Evolutionary conservation across 1,140 invertebrate genomes (phyloP), one percentile per base, ranked within the genome.

Genomic region (Diachasmimorpha longicaudata): DNA sequence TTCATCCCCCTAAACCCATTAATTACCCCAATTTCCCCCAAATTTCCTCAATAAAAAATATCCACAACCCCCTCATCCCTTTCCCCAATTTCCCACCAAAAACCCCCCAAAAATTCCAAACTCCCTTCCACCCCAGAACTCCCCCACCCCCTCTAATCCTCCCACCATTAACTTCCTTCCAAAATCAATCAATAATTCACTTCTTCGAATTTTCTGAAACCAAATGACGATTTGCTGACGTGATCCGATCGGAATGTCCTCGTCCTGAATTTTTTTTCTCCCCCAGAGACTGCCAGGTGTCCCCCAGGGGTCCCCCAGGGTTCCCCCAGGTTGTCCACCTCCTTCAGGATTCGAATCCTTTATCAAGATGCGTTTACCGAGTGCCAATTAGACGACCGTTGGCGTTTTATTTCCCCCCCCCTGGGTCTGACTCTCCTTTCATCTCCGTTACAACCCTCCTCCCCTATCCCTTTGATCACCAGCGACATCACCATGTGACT

Each of bases 321-420:
- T 81, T 73, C 75, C 73, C 46, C 58, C 44, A 37, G 72, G 46
- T 44, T 48, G 72, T 19, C 16, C 39, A 39, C 25, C 58, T 25
- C 25, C 23, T 63, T 63, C 31, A 63, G 58, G 31, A 63, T 63
- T 23, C 25, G 21, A 21, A 63, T 63, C 25, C 58, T 63, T 66
- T 78, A 82, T 82, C 79, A 76, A 80, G 78, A 83, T 80, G 76
- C 74, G 48, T 79, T 55, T 25, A 23, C 52, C 70, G 69, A 82
- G 80, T 80, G 74, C 77, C 83, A 85, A 86, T 85, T 85, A 85
- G 79, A 82, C 74, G 78, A 79, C 83, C 81, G 83, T 86, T 85
- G 80, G 76, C 82, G 79, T 82, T 83, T 78, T 74, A 78, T 81
- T 78, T 77, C 76, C 58, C 58, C 23, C 58, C 70, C 70, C 58